Evolutionary conservation across 2,797 vertebrate species (phyloP).

Genomic region (Microctenopoma lineatum): DNA sequence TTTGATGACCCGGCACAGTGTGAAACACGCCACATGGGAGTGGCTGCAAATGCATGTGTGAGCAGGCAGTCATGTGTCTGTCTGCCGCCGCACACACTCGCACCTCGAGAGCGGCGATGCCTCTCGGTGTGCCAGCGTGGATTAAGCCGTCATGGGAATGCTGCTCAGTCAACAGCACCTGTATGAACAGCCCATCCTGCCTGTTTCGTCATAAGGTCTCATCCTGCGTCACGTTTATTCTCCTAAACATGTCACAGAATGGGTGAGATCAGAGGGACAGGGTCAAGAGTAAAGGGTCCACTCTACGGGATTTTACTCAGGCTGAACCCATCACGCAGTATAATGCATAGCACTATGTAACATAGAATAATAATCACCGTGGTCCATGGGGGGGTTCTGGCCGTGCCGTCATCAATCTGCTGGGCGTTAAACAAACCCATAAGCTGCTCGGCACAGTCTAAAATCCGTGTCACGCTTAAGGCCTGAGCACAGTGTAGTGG

Average conservation of each 20-base stretch:
- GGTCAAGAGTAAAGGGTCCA: neutral
- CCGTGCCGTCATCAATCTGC: too few species aligned
- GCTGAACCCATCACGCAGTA: neutral
- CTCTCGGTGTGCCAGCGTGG: slow-evolving; percentile 37
- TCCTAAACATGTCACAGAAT: neutral
- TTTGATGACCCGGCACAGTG: slow-evolving; percentile 47
- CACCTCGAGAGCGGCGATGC: slow-evolving; percentile 38
- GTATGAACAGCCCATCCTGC: slow-evolving; percentile 21
- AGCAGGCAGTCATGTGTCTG: slow-evolving; percentile 16
- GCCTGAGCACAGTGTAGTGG: too few species aligned
- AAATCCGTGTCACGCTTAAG: too few species aligned
- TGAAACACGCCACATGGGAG: slow-evolving; percentile 50
- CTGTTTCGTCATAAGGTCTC: slow-evolving; percentile 26
- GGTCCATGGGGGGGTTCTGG: too few species aligned
- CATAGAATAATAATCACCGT: too few species aligned
- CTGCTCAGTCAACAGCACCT: slow-evolving; percentile 38
- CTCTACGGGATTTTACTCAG: neutral
- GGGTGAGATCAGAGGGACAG: neutral
- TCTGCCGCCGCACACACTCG: slow-evolving; percentile 23
- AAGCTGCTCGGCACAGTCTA: too few species aligned
- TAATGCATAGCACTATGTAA: too few species aligned
- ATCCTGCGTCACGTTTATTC: neutral
- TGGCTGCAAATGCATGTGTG: slow-evolving; percentile 22
- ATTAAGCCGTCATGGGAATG: slow-evolving; percentile 40
- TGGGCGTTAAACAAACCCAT: too few species aligned